Evolutionary conservation across 30 jellyfish, hydroid and myxozoan genomes (phyloP), one percentile per base, ranked within the genome.

Genomic region (Nemopilema nomurai): DNA sequence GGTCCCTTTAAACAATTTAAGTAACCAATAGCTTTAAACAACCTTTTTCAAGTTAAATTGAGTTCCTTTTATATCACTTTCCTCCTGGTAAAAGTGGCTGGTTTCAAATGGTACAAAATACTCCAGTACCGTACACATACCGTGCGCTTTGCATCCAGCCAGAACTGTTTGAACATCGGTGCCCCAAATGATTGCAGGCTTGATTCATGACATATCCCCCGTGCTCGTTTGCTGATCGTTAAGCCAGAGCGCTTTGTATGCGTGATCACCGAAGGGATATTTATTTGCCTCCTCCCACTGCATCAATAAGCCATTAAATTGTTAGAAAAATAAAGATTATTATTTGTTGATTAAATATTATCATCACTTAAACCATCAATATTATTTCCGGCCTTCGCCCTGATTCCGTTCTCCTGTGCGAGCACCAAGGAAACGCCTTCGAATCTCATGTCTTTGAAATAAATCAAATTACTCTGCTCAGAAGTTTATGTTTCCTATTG

Each of bases 221-320:
- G n/a, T n/a, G n/a, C n/a, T n/a, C n/a, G n/a, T n/a, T n/a, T n/a
- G n/a, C 13, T 41, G 57, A 41, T 41, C 57, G 57, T 41, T 41
- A 41, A 41, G 57, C 57, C 57, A 41, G 57, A 41, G 13, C 31
- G 22, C 65, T 17, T 41, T 19, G 49, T 17, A 20, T 73, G 69
- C 83, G 41, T 73, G 83, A 73, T 73, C 83, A 31, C n/a, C 50
- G 29, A 63, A 19, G n/a, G 7, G 27, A 63, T 63, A 63, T 33
- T 41, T 30, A 73, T 73, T 30, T 21, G 28, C 51, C 70, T 20
- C 69, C 83, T 18, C 83, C 83, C 83, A 73, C 71, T 73, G 25
- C 83, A 20, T 73, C 8, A 73, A 41, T 19, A 23, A 25, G 83
- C 69, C 20, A 20, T 73, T 73, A 73, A 31, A 21, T 7, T 20